Evolutionary conservation across 2,797 vertebrate genomes (phyloP), one percentile per base, ranked within the genome.

Genomic region (Podargus strigoides): DNA sequence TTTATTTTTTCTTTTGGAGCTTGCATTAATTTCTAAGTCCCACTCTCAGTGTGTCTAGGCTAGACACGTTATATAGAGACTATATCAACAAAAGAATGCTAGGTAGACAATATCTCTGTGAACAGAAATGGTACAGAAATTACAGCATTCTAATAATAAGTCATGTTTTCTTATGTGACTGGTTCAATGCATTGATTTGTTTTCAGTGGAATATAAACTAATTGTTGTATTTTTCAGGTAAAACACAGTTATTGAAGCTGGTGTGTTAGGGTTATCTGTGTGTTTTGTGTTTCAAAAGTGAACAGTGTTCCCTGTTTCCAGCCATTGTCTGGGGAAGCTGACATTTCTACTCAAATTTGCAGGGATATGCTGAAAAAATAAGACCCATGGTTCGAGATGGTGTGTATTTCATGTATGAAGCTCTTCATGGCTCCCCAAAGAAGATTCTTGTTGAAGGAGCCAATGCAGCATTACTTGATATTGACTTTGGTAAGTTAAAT

Each of bases 381-480:
- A 97, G 99, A 75, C 99, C 99, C 37, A 99, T 99, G 99, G 99
- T 99, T 87, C 98, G 98, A 90, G 99, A 99, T 9, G 99, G 99
- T 0, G 98, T 99, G 19, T 99, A 99, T 95, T 99, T 99, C 96
- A 99, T 99, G 99, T 99, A 99, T 6, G 99, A 99, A 96, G 99
- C 99, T 10, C 98, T 99, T 85, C 99, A 99, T 18, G 99, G 99
- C 74, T 74, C 98, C 73, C 97, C 98, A 32, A 99, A 99, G 98
- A 99, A 99, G 92, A 99, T 99, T 89, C 98, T 99, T 67, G 99
- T 99, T 88, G 99, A 99, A 97, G 99, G 99, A 39, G 99, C 99
- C 93, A 99, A 99, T 27, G 99, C 99, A 32, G 99, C 99, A 74
- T 98, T 99, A 60, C 99, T 99, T 14, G 99, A 99, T 98, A 99